A percentile compares a stretch with the other conserved stretches of the same genome.
phyloP scores from a whole-genome alignment of 2,888 invertebrate genomes.

The Graphium colonna region DNA sequence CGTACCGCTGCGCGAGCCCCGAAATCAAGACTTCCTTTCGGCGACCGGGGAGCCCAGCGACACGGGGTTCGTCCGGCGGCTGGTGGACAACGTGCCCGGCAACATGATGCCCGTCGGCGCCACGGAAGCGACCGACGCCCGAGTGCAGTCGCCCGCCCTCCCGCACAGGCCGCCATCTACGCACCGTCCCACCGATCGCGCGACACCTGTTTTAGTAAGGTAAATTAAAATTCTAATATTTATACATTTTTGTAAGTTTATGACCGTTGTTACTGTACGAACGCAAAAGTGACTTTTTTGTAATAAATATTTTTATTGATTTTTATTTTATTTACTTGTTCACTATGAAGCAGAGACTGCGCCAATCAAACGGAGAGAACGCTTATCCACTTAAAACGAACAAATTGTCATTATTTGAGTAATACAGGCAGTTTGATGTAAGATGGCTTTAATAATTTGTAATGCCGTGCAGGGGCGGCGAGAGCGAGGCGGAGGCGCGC shows the following conservation, averaged over 20 bases:
- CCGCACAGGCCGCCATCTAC: conserved; percentile 63
- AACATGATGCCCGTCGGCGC: conserved; percentile 61
- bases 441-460: too few relatives aligned
- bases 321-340: too few relatives aligned
- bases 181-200: conserved; percentile 55
- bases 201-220: conserved; percentile 64
- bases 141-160: conserved; percentile 69
- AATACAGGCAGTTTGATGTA: too few relatives aligned
- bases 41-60: conserved; percentile 35
- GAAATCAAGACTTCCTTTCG: conserved; percentile 27
- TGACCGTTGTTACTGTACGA: too few relatives aligned
- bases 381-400: too few relatives aligned
- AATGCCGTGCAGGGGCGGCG: conserved; percentile 35
- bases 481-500: conserved; percentile 28
- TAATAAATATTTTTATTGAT: too few relatives aligned
- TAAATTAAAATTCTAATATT: conserved; percentile 27
- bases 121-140: conserved; percentile 63
- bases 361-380: too few relatives aligned
- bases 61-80: conserved; percentile 36
- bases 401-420: too few relatives aligned
- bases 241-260: conserved; percentile 2
- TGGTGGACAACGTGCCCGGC: conserved; percentile 49
- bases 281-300: too few relatives aligned
- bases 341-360: too few relatives aligned
- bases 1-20: conserved; percentile 21